A percentile compares a stretch with the other conserved stretches of the same genome.
Conservation (phyloP, 2,113 vertebrate genomes). For the Lophius piscatorius region DNA sequence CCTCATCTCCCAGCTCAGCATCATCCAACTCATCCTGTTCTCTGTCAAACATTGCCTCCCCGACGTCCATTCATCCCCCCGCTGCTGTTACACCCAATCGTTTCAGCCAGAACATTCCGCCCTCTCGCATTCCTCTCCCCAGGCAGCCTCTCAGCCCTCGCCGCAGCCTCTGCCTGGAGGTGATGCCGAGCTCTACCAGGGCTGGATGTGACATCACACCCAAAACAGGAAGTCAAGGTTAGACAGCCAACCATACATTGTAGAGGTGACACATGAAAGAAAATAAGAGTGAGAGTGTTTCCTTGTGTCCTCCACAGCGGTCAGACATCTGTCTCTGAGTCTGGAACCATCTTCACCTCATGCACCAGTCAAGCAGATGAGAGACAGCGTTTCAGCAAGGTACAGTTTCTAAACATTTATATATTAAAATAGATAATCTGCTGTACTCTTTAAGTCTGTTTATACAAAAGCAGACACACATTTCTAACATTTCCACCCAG, state of each 20-base stretch:
- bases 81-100: conserved; percentile 9
- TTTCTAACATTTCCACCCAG: conserved; percentile 29
- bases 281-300: neutral
- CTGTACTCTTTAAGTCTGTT: neutral
- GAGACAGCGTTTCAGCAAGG: conserved; percentile 35
- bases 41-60: neutral
- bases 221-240: conserved; percentile 38
- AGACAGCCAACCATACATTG: neutral
- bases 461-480: neutral
- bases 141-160: conserved; percentile 61
- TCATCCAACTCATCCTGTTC: accelerated
- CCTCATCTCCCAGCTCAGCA: conserved; percentile 75
- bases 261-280: neutral
- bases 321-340: conserved; percentile 28
- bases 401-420: neutral
- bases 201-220: neutral
- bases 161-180: conserved; percentile 55
- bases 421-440: neutral
- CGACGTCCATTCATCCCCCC: conserved; percentile 1
- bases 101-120: conserved; percentile 11
- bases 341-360: conserved; percentile 22
- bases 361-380: conserved; percentile 40
- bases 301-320: conserved; percentile 23
- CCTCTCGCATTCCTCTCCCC: conserved; percentile 69
- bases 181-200: neutral